Percentiles rank a stretch among this genome's conserved stretches.
Conservation (phyloP, 1,140 invertebrate genomes). For the Camponotus floridanus region DNA sequence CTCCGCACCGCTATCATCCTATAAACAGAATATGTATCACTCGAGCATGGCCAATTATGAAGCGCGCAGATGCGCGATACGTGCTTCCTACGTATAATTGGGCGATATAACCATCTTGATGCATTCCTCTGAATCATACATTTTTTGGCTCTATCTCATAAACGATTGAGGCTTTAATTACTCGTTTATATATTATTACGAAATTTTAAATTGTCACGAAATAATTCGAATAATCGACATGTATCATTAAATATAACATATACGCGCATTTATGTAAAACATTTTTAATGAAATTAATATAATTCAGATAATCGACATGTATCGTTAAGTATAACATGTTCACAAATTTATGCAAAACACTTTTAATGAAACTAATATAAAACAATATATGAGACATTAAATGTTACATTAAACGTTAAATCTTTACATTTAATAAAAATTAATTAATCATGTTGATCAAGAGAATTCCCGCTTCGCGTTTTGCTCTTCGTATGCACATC, state of each 20-base stretch:
- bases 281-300: neutral
- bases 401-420: too few species aligned
- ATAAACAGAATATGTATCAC: constrained; percentile 53
- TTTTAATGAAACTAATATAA: neutral
- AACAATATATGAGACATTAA: neutral
- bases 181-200: neutral
- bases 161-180: neutral
- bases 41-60: constrained; percentile 58
- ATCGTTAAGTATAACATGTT: too few species aligned
- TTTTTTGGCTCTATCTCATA: constrained; percentile 2
- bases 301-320: neutral
- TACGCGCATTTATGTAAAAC: neutral
- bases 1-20: constrained; percentile 21
- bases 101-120: neutral
- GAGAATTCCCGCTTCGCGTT: neutral
- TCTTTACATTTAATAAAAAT: neutral
- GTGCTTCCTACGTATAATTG: constrained; percentile 39
- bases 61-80: constrained; percentile 9
- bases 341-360: neutral
- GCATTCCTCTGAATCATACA: constrained; percentile 21
- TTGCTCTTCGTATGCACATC: neutral
- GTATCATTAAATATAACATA: too few species aligned
- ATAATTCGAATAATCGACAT: neutral
- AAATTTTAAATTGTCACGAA: neutral
- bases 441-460: neutral